Conservation (phyloP, 2,797 vertebrate species). For the Rhadinocentrus ornatus region DNA sequence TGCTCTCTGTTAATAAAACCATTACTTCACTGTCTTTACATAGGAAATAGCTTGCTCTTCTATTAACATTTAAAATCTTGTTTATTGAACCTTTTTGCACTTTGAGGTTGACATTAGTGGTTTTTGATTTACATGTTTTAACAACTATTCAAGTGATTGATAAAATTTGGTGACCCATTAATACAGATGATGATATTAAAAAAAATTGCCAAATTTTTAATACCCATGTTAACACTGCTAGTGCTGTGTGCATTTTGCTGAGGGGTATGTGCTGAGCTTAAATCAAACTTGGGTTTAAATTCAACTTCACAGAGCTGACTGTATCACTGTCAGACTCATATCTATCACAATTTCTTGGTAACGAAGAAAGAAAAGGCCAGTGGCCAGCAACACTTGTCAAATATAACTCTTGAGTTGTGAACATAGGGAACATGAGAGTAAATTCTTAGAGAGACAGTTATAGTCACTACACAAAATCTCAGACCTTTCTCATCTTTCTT, state of each 20-base stretch:
- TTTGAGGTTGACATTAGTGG: no score
- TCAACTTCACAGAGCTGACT: neutral
- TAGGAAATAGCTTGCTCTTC: no score
- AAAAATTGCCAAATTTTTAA: neutral
- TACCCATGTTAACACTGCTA: neutral
- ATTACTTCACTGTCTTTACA: neutral
- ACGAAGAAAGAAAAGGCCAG: conserved; percentile 25
- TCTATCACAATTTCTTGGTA: conserved; percentile 25
- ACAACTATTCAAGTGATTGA: no score
- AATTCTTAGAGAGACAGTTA: conserved; percentile 47
- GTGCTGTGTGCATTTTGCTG: neutral
- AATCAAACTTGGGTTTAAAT: conserved; percentile 5
- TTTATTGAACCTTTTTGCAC: neutral
- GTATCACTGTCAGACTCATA: conserved; percentile 12
- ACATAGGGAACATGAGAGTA: conserved; percentile 27
- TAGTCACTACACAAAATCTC: conserved; percentile 15
- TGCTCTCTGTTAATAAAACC: neutral
- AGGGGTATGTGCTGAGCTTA: neutral
- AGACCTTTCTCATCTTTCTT: neutral
- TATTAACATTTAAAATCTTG: no score
- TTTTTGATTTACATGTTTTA: no score
- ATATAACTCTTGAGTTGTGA: conserved; percentile 59
- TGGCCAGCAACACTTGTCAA: conserved; percentile 43
- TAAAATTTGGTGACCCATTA: no score
- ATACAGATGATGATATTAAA: neutral